Base-by-base conservation (phyloP, 2,888 invertebrate species). In the Globia sparganii region DNA sequence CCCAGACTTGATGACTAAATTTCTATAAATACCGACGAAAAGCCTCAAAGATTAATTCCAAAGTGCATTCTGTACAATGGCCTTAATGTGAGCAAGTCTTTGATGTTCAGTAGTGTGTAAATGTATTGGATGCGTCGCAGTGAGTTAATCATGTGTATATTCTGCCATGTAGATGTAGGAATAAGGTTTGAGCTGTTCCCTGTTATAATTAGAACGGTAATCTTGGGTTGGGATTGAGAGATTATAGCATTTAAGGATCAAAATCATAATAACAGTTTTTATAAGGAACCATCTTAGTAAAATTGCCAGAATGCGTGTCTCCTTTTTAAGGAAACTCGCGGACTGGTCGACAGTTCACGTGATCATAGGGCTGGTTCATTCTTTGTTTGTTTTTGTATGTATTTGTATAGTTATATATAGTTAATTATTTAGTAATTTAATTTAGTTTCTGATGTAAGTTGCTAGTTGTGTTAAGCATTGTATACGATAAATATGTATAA, bases 91-190 rank as follows among this genome's bases (percentile, higher is more conserved):
- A 70, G 76, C 71, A 13, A 34, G 71, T 62, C 86, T 86, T 87
- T 87, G 87, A 87, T 71, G 87, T 87, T 80, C 87, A 84, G 1
- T 43, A 77, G 70, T 28, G 75, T 80, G 85, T 81, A 79, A 85
- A 81, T 78, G 76, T 75, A 72, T 80, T 40, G 65, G 78, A 85
- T 86, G 84, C 82, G 78, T 80, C 80, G 66, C 77, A 81, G 34
- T 65, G 59, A 79, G 80, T 72, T 84, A 87, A 80, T 87, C 87
- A 82, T 74, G 81, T 86, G 75, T 66, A 66, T 37, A 11, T 62
- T 70, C 59, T 58, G 2, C 40, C 75, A 66, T 70, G 49, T 61
- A 65, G 62, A 53, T 61, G 58, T 49, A 80, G 72, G 43, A 53
- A 46, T 31, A 64, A 49, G 53, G 31, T 53, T 62, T 31, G 28